These are phyloP conservation scores for Cryptotermes secundus DNA, from an alignment of 1,140 invertebrate genomes.

Conservation along the genomic window DNA sequence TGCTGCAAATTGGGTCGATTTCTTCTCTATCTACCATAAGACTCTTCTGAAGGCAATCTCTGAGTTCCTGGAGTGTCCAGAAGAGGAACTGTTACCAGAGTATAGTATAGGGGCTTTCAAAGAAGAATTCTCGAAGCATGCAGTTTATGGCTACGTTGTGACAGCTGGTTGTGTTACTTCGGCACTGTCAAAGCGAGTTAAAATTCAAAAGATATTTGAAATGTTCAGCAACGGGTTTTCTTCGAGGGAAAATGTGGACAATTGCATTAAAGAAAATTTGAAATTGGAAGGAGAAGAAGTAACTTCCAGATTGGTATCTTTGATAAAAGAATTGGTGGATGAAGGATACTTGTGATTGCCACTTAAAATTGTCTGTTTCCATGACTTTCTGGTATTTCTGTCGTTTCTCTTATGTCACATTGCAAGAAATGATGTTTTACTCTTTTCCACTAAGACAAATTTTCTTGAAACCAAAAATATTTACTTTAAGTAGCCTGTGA, in stretches of 20 bases:
- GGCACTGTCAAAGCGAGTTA: background rate
- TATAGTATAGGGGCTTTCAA: constrained; percentile 40
- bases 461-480: no score
- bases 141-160: constrained; percentile 45
- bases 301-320: background rate
- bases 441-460: no score
- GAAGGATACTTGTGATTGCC: background rate
- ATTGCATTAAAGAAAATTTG: background rate
- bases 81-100: constrained; percentile 35
- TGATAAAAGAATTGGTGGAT: background rate
- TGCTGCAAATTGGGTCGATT: constrained; percentile 39
- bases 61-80: background rate
- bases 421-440: no score
- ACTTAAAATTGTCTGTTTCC: no score
- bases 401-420: no score
- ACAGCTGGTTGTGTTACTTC: constrained; percentile 43
- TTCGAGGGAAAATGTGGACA: background rate
- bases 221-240: background rate
- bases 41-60: constrained; percentile 37
- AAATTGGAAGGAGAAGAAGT: background rate
- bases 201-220: background rate
- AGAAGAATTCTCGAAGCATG: constrained; percentile 42
- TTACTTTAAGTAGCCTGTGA: no score
- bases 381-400: no score
- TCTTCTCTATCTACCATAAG: constrained; percentile 45